Evolutionary conservation across 2,888 invertebrate genomes (phyloP), one percentile per base, ranked within the genome.

Genomic region (Ryuthela nishihirai): DNA sequence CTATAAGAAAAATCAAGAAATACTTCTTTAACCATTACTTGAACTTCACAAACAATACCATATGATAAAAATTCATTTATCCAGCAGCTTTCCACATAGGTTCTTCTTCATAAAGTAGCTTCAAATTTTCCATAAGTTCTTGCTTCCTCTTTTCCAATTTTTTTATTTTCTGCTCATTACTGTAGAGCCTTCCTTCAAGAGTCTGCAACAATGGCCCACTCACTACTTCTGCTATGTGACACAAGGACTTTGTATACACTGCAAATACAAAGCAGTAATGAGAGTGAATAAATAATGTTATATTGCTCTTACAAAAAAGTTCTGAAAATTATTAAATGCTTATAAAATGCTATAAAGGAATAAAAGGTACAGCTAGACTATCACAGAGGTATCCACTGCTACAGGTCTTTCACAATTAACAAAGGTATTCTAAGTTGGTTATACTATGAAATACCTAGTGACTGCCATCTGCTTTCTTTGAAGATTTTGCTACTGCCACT

Each of bases 181-280:
- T 64, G 39, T 69, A 64, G 10, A 73, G 69, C 49, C 72, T 67
- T 44, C 69, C 70, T 59, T 74, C 73, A 26, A 74, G 63, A 2
- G 68, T 68, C 53, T 72, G 72, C 47, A 74, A 62, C 36, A 74
- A 63, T 10, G 74, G 74, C 24, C 72, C 72, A 54, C 67, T 70
- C 65, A 74, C 67, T n/a, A 73, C 70, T 47, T 75, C 73, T 64
- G 73, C 72, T 26, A 75, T 71, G 62, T 79, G 78, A 55, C 76
- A 75, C 61, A 80, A 67, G n/a, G 78, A 76, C 65, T 77, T 76
- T 9, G 78, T 78, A 67, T 75, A 75, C 26, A 80, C 81, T 78
- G 71, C 39, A 75, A 76, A 36, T n/a, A 35, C 50, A 43, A 63
- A 53, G 44, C 49, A 45, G 17, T 21, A 26, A 21, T 61, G 38